Base-by-base conservation (phyloP, 2,113 vertebrate genomes). In the Pygoscelis adeliae region DNA sequence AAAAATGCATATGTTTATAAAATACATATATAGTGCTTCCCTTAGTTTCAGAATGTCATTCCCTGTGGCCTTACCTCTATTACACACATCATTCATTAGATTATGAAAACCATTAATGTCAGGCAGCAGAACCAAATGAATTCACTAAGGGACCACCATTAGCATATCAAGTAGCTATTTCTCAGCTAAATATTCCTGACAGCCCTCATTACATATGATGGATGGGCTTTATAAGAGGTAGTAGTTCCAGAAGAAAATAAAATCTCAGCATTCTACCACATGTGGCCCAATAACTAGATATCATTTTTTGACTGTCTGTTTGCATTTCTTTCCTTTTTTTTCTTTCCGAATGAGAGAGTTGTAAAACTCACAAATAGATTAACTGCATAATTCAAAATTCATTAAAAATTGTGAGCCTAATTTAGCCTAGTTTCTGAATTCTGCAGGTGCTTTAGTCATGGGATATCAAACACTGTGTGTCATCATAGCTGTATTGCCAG, bases 61-160 rank as follows among this genome's bases (percentile, higher is more conserved):
- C 97, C 97, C 98, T 96, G 95, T 98, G 98, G 98, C 98, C 98
- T 98, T 97, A 96, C 97, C 97, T 98, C 97, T 95, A 98, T 98
- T 98, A 98, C 98, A 98, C 98, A 98, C 98, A 99, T 99, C 98
- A 99, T 99, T 99, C 98, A 99, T 99, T 99, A 99, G 98, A 99
- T 99, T 99, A 99, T 98, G 98, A 98, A 99, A 99, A 98, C 98
- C 98, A 99, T 99, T 99, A 99, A 98, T 98, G 99, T 99, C 98
- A 98, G 98, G 98, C 98, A 98, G 97, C 98, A 98, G 98, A 99
- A 98, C 98, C 98, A 98, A 99, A 98, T 98, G 98, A 99, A 99
- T 99, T 99, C 98, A 98, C 98, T 97, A 95, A 98, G 98, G 98
- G 96, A 98, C 97, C 95, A 97, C 97, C 96, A 98, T 99, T 98